A percentile compares a stretch with the other conserved stretches of the same genome.
phyloP scores from a whole-genome alignment of 1,140 invertebrate species.

The Camponotus floridanus region DNA sequence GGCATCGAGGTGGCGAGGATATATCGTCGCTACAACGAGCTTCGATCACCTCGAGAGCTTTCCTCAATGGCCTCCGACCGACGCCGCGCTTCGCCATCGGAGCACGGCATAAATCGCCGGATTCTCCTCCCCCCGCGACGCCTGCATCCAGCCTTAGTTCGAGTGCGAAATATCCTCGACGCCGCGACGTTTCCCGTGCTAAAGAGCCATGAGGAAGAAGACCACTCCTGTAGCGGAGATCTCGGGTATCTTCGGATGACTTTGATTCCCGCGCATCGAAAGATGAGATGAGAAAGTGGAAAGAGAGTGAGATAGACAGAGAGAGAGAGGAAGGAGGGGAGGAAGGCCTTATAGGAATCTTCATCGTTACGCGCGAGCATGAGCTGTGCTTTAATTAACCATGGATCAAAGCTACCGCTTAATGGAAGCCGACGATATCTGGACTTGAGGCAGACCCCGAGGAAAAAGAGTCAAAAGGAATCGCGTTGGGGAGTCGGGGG shows the following conservation, averaged over 20 bases:
- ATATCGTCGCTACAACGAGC: constrained; percentile 72
- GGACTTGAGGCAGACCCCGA: constrained; percentile 31
- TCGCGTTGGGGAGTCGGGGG: not conserved
- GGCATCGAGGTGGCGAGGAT: constrained; percentile 67
- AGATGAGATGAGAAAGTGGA: not conserved
- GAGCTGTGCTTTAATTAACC: constrained; percentile 71
- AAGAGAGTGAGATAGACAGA: not conserved
- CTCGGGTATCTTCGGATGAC: constrained; percentile 11
- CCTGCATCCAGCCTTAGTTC: not conserved
- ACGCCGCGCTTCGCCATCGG: constrained; percentile 60
- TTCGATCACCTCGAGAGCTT: constrained; percentile 75
- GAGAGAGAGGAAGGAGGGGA: not conserved
- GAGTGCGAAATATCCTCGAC: constrained; percentile 38
- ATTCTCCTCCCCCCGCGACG: constrained; percentile 3
- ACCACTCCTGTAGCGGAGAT: not conserved
- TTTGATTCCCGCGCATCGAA: constrained; percentile 24
- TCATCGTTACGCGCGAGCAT: constrained; percentile 42
- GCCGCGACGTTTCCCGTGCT: constrained; percentile 2
- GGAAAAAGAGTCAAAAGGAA: constrained; percentile 59
- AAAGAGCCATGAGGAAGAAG: not conserved
- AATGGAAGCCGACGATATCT: constrained; percentile 70
- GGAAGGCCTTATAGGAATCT: not conserved
- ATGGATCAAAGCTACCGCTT: constrained; percentile 73
- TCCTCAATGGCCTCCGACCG: constrained; percentile 69
- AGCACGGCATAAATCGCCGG: constrained; percentile 66